Base-by-base conservation (phyloP, 1,140 invertebrate species). In the Andrena cerasifolii region DNA sequence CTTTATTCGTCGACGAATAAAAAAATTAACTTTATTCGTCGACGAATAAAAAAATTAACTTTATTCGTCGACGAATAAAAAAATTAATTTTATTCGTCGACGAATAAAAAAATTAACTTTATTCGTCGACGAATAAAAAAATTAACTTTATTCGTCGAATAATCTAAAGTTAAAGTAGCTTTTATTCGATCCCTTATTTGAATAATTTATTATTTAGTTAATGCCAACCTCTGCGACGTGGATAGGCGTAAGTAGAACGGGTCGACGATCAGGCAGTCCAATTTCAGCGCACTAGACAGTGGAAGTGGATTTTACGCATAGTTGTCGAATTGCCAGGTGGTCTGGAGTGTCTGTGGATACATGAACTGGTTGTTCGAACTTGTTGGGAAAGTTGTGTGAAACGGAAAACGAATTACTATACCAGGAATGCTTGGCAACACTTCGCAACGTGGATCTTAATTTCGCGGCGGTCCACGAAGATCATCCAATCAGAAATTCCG, bases 321-420 rank as follows among this genome's bases (percentile, higher is more conserved):
- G 40, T 67, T 77, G 28, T 72, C 77, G 54, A 85, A 82, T 77
- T 85, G 45, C 40, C 53, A 36, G 70, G 70, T 58, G 63, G 40
- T n/a, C 36, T 45, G 43, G 4, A 14, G 3, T 49, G 18, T 40
- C 56, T 76, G 73, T 79, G 78, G 81, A 81, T 81, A 81, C 82
- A 78, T 79, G 81, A 83, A 67, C 26, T 47, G 12, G 33, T 54
- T 49, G 56, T 36, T 78, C 26, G 62, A 78, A 76, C 82, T 82
- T 75, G 45, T 21, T 33, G 70, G 18, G 28, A 73, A 71, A 58
- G 43, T 16, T 8, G 21, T 45, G 58, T 56, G 12, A 45, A 61
- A 73, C 33, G 53, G 1, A 1, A 33, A 40, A 16, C 36, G 4
- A 53, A 26, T n/a, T 70, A 51, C 26, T 24, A 45, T n/a, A 0